Evolutionary conservation across 2,888 invertebrate species (phyloP).

Genomic region (Gastrophysa polygoni): DNA sequence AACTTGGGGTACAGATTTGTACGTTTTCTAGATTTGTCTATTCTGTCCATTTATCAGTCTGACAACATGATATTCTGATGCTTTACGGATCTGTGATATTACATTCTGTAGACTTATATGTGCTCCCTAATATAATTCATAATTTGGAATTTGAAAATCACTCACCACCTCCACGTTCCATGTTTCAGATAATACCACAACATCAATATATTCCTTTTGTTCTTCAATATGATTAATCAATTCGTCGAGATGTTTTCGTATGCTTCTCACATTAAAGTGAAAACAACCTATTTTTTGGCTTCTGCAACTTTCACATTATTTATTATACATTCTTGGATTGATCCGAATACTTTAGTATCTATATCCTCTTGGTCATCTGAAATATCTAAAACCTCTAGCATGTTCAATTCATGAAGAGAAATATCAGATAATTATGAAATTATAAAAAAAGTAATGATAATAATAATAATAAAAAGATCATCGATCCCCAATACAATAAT

Average conservation of each 20-base stretch:
- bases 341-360: not conserved
- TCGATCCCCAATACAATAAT: too few species aligned
- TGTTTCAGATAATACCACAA: not conserved
- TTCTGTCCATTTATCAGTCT: too few species aligned
- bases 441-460: not conserved
- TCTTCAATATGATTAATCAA: not conserved
- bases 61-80: too few species aligned
- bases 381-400: not conserved
- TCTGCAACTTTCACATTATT: not conserved
- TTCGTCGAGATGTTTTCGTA: not conserved
- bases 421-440: too few species aligned
- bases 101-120: too few species aligned
- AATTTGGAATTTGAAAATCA: not conserved
- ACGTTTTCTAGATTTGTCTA: too few species aligned
- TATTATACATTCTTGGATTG: not conserved
- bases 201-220: not conserved
- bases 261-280: constrained; percentile 7
- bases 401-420: not conserved
- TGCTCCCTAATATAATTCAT: constrained; percentile 2
- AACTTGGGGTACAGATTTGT: too few species aligned
- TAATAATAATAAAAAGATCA: too few species aligned
- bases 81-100: too few species aligned
- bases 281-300: not conserved
- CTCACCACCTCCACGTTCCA: not conserved
- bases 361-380: not conserved